Percentiles rank a stretch among this genome's conserved stretches.
These are phyloP conservation scores for Lepidocolaptes lacrymiger DNA, from an alignment of 2,797 vertebrate genomes.

Conservation along the genomic window DNA sequence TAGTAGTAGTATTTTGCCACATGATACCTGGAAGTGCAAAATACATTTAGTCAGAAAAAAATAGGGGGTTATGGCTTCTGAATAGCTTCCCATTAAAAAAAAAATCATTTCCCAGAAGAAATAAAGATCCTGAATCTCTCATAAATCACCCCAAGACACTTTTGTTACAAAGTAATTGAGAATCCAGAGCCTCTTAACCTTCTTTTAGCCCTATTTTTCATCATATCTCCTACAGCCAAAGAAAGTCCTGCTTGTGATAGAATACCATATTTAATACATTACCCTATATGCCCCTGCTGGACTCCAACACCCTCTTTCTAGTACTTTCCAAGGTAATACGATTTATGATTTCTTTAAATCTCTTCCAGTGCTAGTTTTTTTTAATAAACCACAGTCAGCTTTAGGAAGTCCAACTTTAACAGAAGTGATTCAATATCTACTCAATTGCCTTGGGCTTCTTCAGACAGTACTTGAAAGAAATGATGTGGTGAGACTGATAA, in stretches of 20 bases:
- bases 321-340: slow-evolving; percentile 18
- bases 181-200: slow-evolving; percentile 53
- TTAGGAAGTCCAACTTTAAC: background rate
- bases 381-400: slow-evolving; percentile 2
- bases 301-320: background rate
- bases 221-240: slow-evolving; percentile 1
- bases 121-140: slow-evolving; percentile 12
- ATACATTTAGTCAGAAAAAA: background rate
- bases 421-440: slow-evolving; percentile 29
- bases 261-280: slow-evolving; percentile 25
- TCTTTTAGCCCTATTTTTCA: slow-evolving; percentile 52
- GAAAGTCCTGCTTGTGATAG: slow-evolving; percentile 9
- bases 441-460: slow-evolving; percentile 5
- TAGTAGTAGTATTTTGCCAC: background rate
- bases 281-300: background rate
- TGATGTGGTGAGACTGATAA: slow-evolving; percentile 18
- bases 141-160: slow-evolving; percentile 53
- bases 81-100: slow-evolving; percentile 12
- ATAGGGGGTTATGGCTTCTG: background rate
- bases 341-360: slow-evolving; percentile 37
- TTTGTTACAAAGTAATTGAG: slow-evolving; percentile 55
- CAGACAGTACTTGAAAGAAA: slow-evolving; percentile 8
- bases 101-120: slow-evolving; percentile 27
- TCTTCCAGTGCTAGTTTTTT: background rate
- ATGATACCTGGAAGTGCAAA: background rate